Percentiles rank a stretch among this genome's conserved stretches.
phyloP scores from a whole-genome alignment of 2,888 invertebrate genomes.

The Netelia fuscicornis region DNA sequence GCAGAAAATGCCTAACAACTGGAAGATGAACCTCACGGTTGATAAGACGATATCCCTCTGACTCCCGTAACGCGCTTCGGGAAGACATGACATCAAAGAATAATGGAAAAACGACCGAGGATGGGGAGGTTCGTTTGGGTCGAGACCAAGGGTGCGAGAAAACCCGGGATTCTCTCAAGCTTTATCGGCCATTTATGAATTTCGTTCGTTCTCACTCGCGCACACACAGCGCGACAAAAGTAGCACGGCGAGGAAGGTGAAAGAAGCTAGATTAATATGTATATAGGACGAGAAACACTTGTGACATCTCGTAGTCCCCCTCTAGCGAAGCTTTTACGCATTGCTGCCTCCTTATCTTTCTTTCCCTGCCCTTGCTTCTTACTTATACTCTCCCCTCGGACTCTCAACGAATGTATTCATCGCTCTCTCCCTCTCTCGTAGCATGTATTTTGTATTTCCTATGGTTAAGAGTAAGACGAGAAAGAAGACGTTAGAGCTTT shows the following conservation, averaged over 20 bases:
- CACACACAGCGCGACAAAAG: slow-evolving; percentile 4
- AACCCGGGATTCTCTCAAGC: slow-evolving; percentile 35
- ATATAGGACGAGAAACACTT: slow-evolving; percentile 5
- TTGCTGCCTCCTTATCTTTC: slow-evolving; percentile 58
- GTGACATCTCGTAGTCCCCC: slow-evolving; percentile 19
- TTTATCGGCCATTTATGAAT: slow-evolving; percentile 70
- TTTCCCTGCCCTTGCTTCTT: slow-evolving; percentile 12
- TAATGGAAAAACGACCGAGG: slow-evolving; percentile 38
- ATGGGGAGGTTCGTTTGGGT: slow-evolving; percentile 16
- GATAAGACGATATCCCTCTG: slow-evolving; percentile 73
- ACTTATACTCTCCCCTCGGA: neutral
- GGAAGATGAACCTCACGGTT: slow-evolving; percentile 74
- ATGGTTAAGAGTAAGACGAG: slow-evolving; percentile 36
- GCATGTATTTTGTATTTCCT: slow-evolving; percentile 51
- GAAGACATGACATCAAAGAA: slow-evolving; percentile 42
- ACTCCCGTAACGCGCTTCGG: neutral
- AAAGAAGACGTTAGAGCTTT: slow-evolving; percentile 26
- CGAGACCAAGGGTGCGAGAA: neutral
- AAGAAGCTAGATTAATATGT: neutral
- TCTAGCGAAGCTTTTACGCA: slow-evolving; percentile 61
- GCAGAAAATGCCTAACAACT: slow-evolving; percentile 76
- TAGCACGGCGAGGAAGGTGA: neutral
- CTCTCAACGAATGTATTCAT: neutral
- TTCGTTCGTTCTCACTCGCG: slow-evolving; percentile 30
- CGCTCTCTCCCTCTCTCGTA: slow-evolving; percentile 1